Evolutionary conservation across 2,797 vertebrate species (phyloP), one percentile per base, ranked within the genome.

Genomic region (Acropternis orthonyx): DNA sequence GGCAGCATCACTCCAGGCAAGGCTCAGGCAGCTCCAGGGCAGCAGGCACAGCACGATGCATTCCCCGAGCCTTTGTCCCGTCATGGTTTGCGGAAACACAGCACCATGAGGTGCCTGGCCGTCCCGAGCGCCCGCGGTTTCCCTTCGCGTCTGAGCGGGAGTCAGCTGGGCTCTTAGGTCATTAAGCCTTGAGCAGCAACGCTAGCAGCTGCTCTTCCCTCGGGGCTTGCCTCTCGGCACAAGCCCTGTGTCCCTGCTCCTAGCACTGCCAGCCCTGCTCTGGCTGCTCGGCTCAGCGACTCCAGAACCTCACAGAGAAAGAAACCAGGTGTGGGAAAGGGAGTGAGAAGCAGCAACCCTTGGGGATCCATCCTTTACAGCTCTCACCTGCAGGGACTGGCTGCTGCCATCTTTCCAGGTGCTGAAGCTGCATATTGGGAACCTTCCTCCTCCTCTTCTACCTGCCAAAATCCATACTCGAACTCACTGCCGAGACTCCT

Each of bases 161-260:
- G n/a, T 92, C 86, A 96, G 97, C 95, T 95, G 95, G 92, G 82
- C 78, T 95, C 94, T 95, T 88, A 95, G 72, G 77, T 80, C 82
- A 10, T 88, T 97, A 97, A 96, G 94, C 90, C 90, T 43, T 61
- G 59, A 92, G 93, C 61, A 80, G 87, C 80, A 95, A 85, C 96
- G 92, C 93, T n/a, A 82, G 88, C 46, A 27, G 82, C 93, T 1
- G 37, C 88, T 83, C 66, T 89, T 81, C 48, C 52, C 66, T 68
- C 9, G 1, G 62, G 30, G 27, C 54, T 91, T 61, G 65, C 67
- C 67, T 93, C 75, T 89, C 49, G 7, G 73, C 56, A 80, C 56
- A 51, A 94, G 44, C 78, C n/a, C 66, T 23, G 6, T 4, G 7
- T 54, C 79, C 48, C 20, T 32, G 66, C 72, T 89, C 30, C 75